Conservation (phyloP, 2,113 vertebrate genomes). For the Albula glossodonta region DNA sequence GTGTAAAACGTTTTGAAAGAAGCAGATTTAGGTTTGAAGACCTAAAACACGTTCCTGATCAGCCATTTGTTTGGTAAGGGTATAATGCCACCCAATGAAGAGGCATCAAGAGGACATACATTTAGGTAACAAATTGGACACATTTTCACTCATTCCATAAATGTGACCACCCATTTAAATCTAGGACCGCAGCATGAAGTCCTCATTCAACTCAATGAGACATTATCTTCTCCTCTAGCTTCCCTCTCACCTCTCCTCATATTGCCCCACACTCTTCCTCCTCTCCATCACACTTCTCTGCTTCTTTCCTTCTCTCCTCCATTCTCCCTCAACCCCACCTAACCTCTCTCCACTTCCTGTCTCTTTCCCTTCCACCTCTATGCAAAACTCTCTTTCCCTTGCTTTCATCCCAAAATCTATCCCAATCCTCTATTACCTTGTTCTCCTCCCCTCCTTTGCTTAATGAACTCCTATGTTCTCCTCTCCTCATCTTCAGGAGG, state of each 20-base stretch:
- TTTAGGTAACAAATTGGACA: background rate
- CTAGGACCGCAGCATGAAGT: background rate
- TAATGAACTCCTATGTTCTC: too few relatives aligned
- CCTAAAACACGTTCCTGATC: background rate
- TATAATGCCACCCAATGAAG: background rate
- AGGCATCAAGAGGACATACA: background rate
- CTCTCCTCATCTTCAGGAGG: background rate
- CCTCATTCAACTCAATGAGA: background rate
- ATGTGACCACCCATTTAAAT: background rate
- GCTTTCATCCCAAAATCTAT: background rate
- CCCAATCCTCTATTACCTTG: background rate
- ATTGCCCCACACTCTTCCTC: conserved; percentile 27
- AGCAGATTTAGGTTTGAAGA: background rate
- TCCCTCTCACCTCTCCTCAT: conserved; percentile 16
- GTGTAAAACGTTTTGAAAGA: too few relatives aligned
- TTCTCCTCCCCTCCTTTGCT: background rate
- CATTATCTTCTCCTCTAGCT: background rate
- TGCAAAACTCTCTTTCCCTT: background rate
- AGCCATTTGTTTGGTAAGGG: background rate
- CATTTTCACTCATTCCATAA: background rate
- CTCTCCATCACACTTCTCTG: background rate
- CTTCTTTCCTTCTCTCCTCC: background rate
- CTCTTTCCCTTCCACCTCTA: background rate
- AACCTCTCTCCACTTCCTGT: conserved; percentile 1
- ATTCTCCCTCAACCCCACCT: conserved; percentile 10